Evolutionary conservation across 2,888 invertebrate species (phyloP), one percentile per base, ranked within the genome.

Genomic region (Dysmachus trigonus): DNA sequence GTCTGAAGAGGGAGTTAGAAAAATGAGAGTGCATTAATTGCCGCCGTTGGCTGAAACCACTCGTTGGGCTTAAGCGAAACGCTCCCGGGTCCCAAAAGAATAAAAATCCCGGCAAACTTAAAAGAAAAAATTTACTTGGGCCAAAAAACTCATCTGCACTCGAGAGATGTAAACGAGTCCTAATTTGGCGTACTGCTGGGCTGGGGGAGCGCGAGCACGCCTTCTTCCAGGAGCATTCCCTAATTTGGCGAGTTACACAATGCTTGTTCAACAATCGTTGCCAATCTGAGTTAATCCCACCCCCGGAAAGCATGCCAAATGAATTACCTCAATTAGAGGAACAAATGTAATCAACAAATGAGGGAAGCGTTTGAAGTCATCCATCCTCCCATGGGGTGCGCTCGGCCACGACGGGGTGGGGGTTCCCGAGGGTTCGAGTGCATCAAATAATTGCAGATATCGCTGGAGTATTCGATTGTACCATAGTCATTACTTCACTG

Each of bases 341-440:
- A 82, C 41, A 82, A 82, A 62, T 82, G 81, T 82, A 82, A 82
- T 82, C 81, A 82, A 82, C 53, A 82, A 53, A 82, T 62, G 33
- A 81, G 53, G 81, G 35, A 53, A 82, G 33, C 62, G 81, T 33
- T 62, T 33, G 81, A 82, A 62, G 47, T 77, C 47, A 51, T 47
- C 62, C 35, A 62, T 62, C 27, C 22, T 62, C 62, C 62, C 62
- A 27, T 10, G 1, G 1, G 18, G 47, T 51, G 15, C 6, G 47
- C 7, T 15, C 2, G 47, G 1, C 2, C 2, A 41, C 15, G 10
- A 3, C 15, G 5, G 18, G 27, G 62, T 10, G 62, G 62, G 27
- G 5, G 62, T 3, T 0, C 31, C 31, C 22, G 10, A 8, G 31
- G 18, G 47, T 10, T 38, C 10, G 13, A 13, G 51, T 82, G 62